Evolutionary conservation across 1,140 invertebrate genomes (phyloP), one percentile per base, ranked within the genome.

Genomic region (Globodera rostochiensis): DNA sequence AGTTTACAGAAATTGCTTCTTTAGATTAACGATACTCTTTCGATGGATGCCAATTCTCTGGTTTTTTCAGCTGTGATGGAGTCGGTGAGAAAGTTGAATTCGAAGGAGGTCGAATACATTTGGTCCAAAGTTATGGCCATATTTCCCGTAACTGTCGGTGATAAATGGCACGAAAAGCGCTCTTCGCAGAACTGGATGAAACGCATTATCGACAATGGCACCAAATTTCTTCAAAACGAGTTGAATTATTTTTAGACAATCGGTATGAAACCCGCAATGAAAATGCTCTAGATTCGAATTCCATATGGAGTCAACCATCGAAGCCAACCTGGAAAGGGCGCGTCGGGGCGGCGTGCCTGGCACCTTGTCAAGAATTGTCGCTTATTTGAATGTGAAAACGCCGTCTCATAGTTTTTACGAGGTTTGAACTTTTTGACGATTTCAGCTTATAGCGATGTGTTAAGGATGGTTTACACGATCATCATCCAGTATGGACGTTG

Each of bases 281-380:
- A 36, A 36, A 36, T 64, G 36, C 84, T 87, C 57, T 74, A 86
- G 85, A 50, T 87, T 81, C 53, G 81, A 83, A 71, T 25, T 60
- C 21, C 81, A 87, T 46, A 86, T 86, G 84, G 85, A 86, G 73
- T 66, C 50, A 8, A 76, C 85, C 3, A 79, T 86, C 45, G 73
- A 86, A 73, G 82, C 75, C 3, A 87, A 87, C 53, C 50, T 86
- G 60, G 76, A 79, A 79, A 71, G 45, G 19, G 85, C 85, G 9
- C 45, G 86, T 11, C 74, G 85, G 9, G 85, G 85, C 45, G 85
- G 85, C 45, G 50, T 87, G 13, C 85, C 85, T 19, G 85, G 85
- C 36, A 78, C 81, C 5, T 21, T 84, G 57, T 80, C 84, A 13
- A 64, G 87, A 13, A 80, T 86, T 80, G 84, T 85, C 25, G 85